Evolutionary conservation across 2,888 invertebrate species (phyloP), one percentile per base, ranked within the genome.

Genomic region (Hydrotaea diabolus): DNA sequence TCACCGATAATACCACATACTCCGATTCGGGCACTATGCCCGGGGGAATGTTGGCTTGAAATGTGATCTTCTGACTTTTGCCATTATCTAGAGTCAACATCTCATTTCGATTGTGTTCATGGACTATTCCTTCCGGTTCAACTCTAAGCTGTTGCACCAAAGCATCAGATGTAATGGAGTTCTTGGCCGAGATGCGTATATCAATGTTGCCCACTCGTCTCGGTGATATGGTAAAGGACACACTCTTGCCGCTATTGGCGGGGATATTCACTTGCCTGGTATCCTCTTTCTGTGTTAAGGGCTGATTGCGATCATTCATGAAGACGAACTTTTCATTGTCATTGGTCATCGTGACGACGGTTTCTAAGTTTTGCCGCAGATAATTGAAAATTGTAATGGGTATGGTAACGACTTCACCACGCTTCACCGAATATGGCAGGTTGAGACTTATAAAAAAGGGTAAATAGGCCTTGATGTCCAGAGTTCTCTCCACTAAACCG

Each of bases 341-440:
- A 92, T 96, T 96, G 88, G 96, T 96, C 89, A 98, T 93, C 0
- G 96, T 96, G 0, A 98, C 95, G 88, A 97, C 96, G 0, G 96
- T 96, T 11, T 93, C 93, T 0, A 96, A 93, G 88, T 96, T 96
- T 76, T 94, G 94, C 23, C 95, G 94, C 91, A 96, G 93, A 89
- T 98, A 96, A 91, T 98, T 98, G 91, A 96, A 97, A 15, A 98
- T 94, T 5, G 96, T 95, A 17, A 96, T 95, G 64, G 98, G 96
- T 72, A 98, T 94, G 0, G 97, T 96, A 59, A 98, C 93, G 15
- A 96, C 95, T 93, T 99, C 99, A 43, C 96, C 96, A 23, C 95
- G 93, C 86, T 96, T 95, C 0, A 97, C 94, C 0, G 96, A 94
- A 89, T 95, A 95, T 0, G 97, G 97, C 76, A 97, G 91, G 89